Evolutionary conservation across 2,888 invertebrate genomes (phyloP), one percentile per base, ranked within the genome.

Genomic region (Notocelia uddmanniana): DNA sequence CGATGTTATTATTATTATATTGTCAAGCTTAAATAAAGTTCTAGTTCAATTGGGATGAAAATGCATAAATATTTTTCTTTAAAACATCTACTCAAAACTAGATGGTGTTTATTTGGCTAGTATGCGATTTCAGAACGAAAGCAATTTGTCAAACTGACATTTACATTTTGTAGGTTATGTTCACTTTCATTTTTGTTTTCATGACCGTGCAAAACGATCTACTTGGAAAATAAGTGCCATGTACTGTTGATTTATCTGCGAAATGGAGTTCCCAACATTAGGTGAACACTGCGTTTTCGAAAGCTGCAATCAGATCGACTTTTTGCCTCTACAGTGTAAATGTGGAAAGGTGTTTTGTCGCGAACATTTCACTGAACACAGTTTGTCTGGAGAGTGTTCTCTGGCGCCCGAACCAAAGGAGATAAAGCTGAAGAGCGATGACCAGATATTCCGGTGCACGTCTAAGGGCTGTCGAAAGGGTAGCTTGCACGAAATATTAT

Each of bases 251-350:
- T 50, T 21, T 13, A 11, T 0, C 8, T 50, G 48, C 41, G 79
- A 76, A 75, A 96, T 97, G 96, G 97, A 97, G 83, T 95, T 97
- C 81, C 97, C 97, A n/a, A 83, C 92, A 19, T 84, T 96, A n/a
- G 97, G 97, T 10, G 91, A 95, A 81, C 95, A 95, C 48, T 97
- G 97, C 83, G 90, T 94, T 19, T 83, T 94, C 34, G 80, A 89
- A 64, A 86, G 89, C 52, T 97, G 97, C 82, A 95, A 96, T 76
- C 95, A 95, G 81, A 92, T 95, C 34, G 97, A 97, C 86, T 97
- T 97, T 85, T 89, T 97, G 58, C 97, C 97, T 0, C 88, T 96
- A 6, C 90, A 93, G 68, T 97, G 97, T 81, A 89, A 93, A 78
- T 97, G 97, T 83, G 90, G 91, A 0, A 89, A 91, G 72, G 87